Base-by-base conservation (phyloP, 37 sponge, comb jelly and placozoan genomes). In the Chondrilla cf. caribensis region DNA sequence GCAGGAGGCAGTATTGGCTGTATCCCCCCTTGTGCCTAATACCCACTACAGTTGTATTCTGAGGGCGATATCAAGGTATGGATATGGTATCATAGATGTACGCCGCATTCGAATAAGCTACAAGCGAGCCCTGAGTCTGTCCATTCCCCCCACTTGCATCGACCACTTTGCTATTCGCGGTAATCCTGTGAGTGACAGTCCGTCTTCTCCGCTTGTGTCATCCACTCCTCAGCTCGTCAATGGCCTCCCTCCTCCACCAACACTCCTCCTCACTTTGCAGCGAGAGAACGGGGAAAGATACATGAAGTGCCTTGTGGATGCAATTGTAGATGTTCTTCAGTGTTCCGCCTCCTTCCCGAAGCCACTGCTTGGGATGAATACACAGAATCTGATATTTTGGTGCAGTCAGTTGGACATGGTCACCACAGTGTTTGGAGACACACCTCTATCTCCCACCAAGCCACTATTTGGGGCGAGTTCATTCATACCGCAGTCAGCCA, bases 61-160 rank as follows among this genome's bases (percentile, higher is more conserved):
- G n/a, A 54, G 75, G 21, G 40, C 81, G 21, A 72, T 86, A 18
- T 68, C 41, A 47, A 60, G 76, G 29, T 40, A 55, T 21, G 93
- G 93, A 18, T 88, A 78, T 75, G 84, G 86, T 40, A 65, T 86
- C 22, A 43, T 79, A 42, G 93, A 89, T 29, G 81, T 86, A 1
- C 88, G 79, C 70, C 38, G 89, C 14, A 67, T 88, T 25, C 72
- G 93, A 6, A 83, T 92, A 18, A 92, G 88, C 43, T 64, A 80
- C 29, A 92, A 88, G 43, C 60, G 89, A 31, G 93, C 93, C 21
- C 8, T 11, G 9, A 33, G 55, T 26, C 77, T 91, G 0, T 51
- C 60, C 39, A 82, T 91, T 25, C 76, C 88, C 24, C 14, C 22
- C 7, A 40, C 40, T 11, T 60, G 33, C 40, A 43, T 92, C n/a